Base-by-base conservation (phyloP, 2,888 invertebrate species). In the Mactromeris polynyma region DNA sequence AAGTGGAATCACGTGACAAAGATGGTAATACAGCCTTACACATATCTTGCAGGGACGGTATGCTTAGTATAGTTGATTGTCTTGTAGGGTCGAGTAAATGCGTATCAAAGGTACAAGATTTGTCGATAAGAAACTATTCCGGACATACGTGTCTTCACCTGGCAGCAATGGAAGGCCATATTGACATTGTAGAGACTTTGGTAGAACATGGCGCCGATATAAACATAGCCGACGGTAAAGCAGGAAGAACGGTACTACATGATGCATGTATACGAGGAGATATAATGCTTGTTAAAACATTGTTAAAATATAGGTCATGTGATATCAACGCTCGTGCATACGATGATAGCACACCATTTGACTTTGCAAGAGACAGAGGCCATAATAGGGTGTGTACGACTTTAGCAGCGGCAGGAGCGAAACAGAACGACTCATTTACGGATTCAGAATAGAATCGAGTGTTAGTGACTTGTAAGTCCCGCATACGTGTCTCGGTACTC, bases 11-110 rank as follows among this genome's bases (percentile, higher is more conserved):
- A 77, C 85, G 82, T 69, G 90, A 92, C 33, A 87, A 85, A 73
- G 78, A 90, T 36, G 90, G 92, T 11, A 89, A 92, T 38, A 90
- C 90, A 17, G 81, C 89, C 21, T 83, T 92, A n/a, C 90, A 90
- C 78, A 80, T 90, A 33, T 89, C 92, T n/a, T 89, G 90, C 38
- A 42, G 83, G 42, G 69, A 88, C 19, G 89, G 88, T 2, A 19
- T 17, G 26, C 0, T 89, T 2, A 33, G 81, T 1, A 38, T 83
- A n/a, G 88, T 87, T 26, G 42, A 42, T 33, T 42, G 82, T 33
- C 26, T 92, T 9, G 7, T 73, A 19, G 21, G 14, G 2, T 36
- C 33, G 19, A 36, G 11, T n/a, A 69, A 2, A 31, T 17, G 26
- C 17, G 14, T 17, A 19, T 19, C n/a, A 58, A 73, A 73, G 26